Base-by-base conservation (phyloP, 2,797 vertebrate species). In the Sciurus carolinensis region DNA sequence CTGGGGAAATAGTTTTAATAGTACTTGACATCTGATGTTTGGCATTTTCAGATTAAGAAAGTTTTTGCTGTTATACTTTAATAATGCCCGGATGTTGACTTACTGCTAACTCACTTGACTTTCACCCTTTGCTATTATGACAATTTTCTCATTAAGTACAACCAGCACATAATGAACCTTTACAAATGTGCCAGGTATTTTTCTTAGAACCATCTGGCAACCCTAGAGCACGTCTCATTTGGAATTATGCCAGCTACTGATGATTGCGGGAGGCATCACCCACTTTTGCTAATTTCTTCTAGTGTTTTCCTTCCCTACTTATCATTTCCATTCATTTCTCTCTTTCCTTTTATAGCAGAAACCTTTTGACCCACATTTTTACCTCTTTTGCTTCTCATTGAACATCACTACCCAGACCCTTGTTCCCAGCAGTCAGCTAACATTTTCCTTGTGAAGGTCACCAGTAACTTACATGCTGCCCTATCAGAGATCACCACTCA, bases 71-170 rank as follows among this genome's bases (percentile, higher is more conserved):
- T 67, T 77, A 14, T 71, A 62, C 39, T 93, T 71, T 44, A 39
- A 59, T n/a, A 54, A 11, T 17, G 30, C 18, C 75, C 54, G 54
- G 44, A 17, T 62, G 59, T 87, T 88, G 52, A 90, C 66, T 84
- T 76, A 81, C 76, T 57, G 26, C n/a, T 67, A 36, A 77, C 26
- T 77, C 44, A 91, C 67, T 72, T 91, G 90, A 82, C 39, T 66
- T 85, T 72, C 72, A 59, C 36, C 77, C 73, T 83, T 94, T 64
- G 59, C 36, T 88, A 7, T 91, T 87, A 84, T 30, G 77, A 83
- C 64, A 85, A 52, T 91, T 76, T 95, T 83, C 67, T 76, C 69
- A 92, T 87, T 93, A 95, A 67, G 64, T 92, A 54, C 84, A 87
- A 76, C 3, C 57, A 26, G 42, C 44, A 80, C 33, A 64, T 44